phyloP scores from a whole-genome alignment of 2,888 invertebrate genomes.

The Melanostoma mellinum region DNA sequence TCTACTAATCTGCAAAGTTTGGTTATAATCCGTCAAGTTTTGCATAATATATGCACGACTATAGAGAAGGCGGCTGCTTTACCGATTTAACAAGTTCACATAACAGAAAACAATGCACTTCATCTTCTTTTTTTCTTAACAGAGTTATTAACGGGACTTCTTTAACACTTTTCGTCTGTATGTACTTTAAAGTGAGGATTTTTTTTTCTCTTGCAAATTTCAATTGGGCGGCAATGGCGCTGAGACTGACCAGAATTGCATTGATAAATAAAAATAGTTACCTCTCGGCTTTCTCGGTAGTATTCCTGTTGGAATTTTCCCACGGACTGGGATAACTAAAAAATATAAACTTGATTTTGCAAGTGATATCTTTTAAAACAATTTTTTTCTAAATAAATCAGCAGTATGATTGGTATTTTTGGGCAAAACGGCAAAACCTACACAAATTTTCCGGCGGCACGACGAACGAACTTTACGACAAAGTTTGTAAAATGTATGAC shows the following conservation, averaged over 20 bases:
- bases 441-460: conserved; percentile 59
- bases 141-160: conserved; percentile 43
- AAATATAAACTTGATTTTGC: conserved; percentile 19
- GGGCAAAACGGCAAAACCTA: conserved; percentile 52
- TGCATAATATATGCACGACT: conserved; percentile 65
- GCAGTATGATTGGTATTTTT: neutral
- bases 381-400: conserved; percentile 37
- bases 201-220: neutral
- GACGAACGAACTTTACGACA: neutral
- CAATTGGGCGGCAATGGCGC: conserved; percentile 46
- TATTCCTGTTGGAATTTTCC: no score
- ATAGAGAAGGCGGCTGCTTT: conserved; percentile 45
- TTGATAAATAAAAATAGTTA: conserved; percentile 32
- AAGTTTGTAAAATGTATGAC: conserved; percentile 19
- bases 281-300: conserved; percentile 38
- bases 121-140: neutral
- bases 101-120: conserved; percentile 44
- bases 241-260: conserved; percentile 17
- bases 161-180: neutral
- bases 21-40: conserved; percentile 15
- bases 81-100: neutral
- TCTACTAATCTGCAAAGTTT: no score
- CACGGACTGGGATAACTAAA: conserved; percentile 20
- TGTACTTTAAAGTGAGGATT: neutral
- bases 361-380: conserved; percentile 18